Percentiles rank a stretch among this genome's conserved stretches.
Conservation (phyloP, 2,797 vertebrate species). For the Spondyliosoma cantharus region DNA sequence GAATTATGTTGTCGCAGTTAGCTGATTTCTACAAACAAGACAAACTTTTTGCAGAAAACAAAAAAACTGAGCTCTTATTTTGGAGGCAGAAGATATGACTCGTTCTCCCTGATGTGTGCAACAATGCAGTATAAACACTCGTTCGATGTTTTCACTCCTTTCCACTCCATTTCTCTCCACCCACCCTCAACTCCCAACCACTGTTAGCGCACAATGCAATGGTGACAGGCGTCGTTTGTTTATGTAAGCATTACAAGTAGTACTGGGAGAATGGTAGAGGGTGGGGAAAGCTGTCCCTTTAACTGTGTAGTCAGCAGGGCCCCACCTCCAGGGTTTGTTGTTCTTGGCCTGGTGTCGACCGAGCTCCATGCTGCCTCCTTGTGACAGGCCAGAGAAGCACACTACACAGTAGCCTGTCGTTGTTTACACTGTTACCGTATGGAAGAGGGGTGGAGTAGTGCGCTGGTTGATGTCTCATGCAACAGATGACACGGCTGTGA, state of each 20-base stretch:
- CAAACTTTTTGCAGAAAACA: background rate
- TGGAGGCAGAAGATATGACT: background rate
- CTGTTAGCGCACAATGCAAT: conserved; percentile 35
- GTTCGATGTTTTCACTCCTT: conserved; percentile 31
- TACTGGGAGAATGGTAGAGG: conserved; percentile 56
- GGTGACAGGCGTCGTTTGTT: conserved; percentile 71
- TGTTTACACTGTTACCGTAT: conserved; percentile 58
- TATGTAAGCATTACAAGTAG: conserved; percentile 67
- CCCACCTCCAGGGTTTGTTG: conserved; percentile 78
- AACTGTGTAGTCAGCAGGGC: conserved; percentile 72
- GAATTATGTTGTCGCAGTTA: conserved; percentile 18
- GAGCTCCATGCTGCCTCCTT: conserved; percentile 76
- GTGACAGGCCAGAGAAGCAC: conserved; percentile 61
- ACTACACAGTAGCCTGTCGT: conserved; percentile 40
- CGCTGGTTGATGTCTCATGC: conserved; percentile 36
- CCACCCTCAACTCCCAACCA: conserved; percentile 32
- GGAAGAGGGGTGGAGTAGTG: conserved; percentile 58
- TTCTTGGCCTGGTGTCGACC: conserved; percentile 67
- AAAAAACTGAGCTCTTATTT: conserved; percentile 21
- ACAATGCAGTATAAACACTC: conserved; percentile 22
- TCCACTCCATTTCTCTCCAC: conserved; percentile 34
- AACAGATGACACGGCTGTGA: conserved; percentile 48
- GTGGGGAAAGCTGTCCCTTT: conserved; percentile 74
- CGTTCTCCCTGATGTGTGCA: conserved; percentile 19
- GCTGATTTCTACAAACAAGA: conserved; percentile 19